Base-by-base conservation (phyloP, 2,113 vertebrate genomes). In the Anguilla japonica region DNA sequence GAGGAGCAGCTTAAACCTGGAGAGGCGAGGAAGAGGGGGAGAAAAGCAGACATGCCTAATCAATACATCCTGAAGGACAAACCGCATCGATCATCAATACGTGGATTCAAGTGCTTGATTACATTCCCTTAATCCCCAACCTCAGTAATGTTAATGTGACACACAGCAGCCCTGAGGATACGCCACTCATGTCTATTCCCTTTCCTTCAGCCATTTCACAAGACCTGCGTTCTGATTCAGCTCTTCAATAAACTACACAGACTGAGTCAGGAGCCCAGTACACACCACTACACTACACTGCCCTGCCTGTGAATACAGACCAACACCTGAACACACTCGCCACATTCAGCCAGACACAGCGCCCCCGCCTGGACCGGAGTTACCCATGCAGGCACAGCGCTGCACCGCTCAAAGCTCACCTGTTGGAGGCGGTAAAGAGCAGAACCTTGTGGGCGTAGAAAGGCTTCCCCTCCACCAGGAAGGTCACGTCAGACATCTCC, bases 401-500 rank as follows among this genome's bases (percentile, higher is more conserved):
- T 34, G 34, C n/a, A 39, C 40, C 1, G 60, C 56, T 14, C 83
- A 29, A 14, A 87, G 50, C 88, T 86, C 90, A 99, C 98, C 98
- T 97, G 86, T 93, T 96, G 9, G 98, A 99, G 79, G 98, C 98
- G 15, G 98, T 99, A 91, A 98, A 99, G 43, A 99, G 92, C 92
- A 99, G 95, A 41, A 99, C 98, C 95, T 98, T 97, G 89, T 99
- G 98, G 57, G 97, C 98, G 15, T 98, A 99, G 90, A 99, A 99
- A 0, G 98, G 98, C 87, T 98, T 97, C 92, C 98, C 98, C 89
- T 99, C 98, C 88, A 99, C 98, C 92, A 99, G 93, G 92, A 99
- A 99, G 34, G 98, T 99, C 91, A 99, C 97, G 43, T 99, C 98
- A 43, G 98, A 99, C 98, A 99, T 99, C 84, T 99, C 98, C 91